A percentile compares a stretch with the other conserved stretches of the same genome.
Evolutionary conservation across 2,113 vertebrate species (phyloP).

Genomic region (Cyprinodon tularosa): DNA sequence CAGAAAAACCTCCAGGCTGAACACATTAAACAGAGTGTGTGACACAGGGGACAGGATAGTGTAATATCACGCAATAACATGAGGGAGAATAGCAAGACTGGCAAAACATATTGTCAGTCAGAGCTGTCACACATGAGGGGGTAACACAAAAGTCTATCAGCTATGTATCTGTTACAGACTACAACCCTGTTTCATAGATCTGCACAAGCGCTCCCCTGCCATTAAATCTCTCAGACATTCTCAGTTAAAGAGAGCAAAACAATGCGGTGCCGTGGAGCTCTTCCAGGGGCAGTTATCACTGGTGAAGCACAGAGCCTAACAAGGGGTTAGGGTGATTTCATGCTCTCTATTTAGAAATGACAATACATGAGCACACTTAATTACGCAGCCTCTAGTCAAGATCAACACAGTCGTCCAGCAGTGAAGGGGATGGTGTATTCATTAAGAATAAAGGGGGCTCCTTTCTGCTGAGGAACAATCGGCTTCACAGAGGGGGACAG

Average conservation of each 20-base stretch:
- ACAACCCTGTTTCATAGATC: conserved; percentile 53
- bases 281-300: conserved; percentile 46
- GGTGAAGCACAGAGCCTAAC: conserved; percentile 61
- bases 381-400: conserved; percentile 71
- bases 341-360: conserved; percentile 76
- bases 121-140: conserved; percentile 69
- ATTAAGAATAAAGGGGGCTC: conserved; percentile 70
- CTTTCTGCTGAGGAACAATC: conserved; percentile 65
- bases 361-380: conserved; percentile 78
- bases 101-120: conserved; percentile 69
- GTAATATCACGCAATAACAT: conserved; percentile 74
- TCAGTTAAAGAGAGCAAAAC: conserved; percentile 39
- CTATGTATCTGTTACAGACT: conserved; percentile 50
- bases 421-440: conserved; percentile 65
- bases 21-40: conserved; percentile 71
- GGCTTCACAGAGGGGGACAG: conserved; percentile 40
- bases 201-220: conserved; percentile 41
- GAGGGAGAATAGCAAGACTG: conserved; percentile 62
- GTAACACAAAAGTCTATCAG: conserved; percentile 57
- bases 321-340: conserved; percentile 71
- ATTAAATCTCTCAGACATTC: conserved; percentile 57
- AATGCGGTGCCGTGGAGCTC: conserved; percentile 56
- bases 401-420: conserved; percentile 77
- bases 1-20: conserved; percentile 64
- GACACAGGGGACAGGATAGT: conserved; percentile 64